Evolutionary conservation across 1,140 invertebrate genomes (phyloP).

Genomic region (Spodoptera frugiperda): DNA sequence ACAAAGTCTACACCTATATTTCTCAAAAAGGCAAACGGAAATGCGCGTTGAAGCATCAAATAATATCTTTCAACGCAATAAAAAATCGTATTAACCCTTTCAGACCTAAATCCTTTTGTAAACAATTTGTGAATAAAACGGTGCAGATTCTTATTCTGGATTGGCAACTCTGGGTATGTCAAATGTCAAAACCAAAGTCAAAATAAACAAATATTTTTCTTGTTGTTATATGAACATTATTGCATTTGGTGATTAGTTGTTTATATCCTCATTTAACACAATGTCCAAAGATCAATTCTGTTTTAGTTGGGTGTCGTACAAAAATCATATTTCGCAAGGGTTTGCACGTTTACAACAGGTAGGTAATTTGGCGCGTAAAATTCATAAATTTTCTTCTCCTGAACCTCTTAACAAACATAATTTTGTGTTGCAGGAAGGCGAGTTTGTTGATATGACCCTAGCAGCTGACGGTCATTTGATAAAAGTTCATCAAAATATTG

Average conservation of each 20-base stretch:
- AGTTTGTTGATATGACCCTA: slow-evolving; percentile 91
- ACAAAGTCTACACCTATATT: too few species aligned
- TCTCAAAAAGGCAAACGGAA: too few species aligned
- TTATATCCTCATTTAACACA: not conserved
- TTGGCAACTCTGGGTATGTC: too few species aligned
- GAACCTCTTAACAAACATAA: not conserved
- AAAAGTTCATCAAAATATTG: slow-evolving; percentile 91
- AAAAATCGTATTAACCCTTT: too few species aligned
- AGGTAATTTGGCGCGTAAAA: not conserved
- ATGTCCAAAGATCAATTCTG: slow-evolving; percentile 22
- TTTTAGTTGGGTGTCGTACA: slow-evolving; percentile 53
- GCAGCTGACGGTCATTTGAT: slow-evolving; percentile 91
- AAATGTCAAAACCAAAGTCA: too few species aligned
- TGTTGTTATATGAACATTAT: not conserved
- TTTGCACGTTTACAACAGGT: slow-evolving; percentile 56
- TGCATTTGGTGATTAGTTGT: not conserved
- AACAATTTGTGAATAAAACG: too few species aligned
- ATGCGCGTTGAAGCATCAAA: too few species aligned
- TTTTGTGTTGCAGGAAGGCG: slow-evolving; percentile 86
- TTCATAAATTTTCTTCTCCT: not conserved
- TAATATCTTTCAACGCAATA: too few species aligned
- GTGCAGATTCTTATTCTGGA: too few species aligned
- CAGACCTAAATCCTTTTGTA: too few species aligned
- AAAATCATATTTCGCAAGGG: slow-evolving; percentile 53
- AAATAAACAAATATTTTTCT: too few species aligned